Evolutionary conservation across 1,140 invertebrate genomes (phyloP), one percentile per base, ranked within the genome.

Genomic region (Fopius arisanus): DNA sequence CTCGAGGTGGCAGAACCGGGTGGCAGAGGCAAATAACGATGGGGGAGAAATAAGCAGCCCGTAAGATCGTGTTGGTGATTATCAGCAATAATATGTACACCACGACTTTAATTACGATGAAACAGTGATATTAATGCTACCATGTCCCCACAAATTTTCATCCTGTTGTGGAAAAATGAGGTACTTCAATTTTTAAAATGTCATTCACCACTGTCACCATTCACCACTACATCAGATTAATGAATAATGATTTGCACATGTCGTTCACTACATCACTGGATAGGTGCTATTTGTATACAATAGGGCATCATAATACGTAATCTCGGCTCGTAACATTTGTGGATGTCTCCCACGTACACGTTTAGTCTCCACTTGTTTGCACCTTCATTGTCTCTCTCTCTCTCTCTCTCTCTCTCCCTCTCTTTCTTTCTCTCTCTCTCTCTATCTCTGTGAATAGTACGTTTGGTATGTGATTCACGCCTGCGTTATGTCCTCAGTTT

Each of bases 221-320:
- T n/a, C n/a, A n/a, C n/a, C n/a, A n/a, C n/a, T 48, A 10, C 16
- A 48, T 48, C n/a, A n/a, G n/a, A 48, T 48, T 48, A 48, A 48
- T 73, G 51, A 59, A 67, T 21, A 48, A 41, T 37, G 43, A 33
- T 71, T 75, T 43, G 67, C 40, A 51, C 66, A 14, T 65, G 69
- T 70, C 65, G 41, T 33, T 48, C 43, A 48, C 16, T 48, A 48
- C 43, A 77, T 67, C n/a, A n/a, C n/a, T n/a, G n/a, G n/a, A n/a
- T n/a, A n/a, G n/a, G n/a, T 79, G 77, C 79, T 82, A 84, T 85
- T 85, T 85, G 84, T 85, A 86, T 86, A 86, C 84, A 86, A 86
- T 85, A 84, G 84, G 78, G 80, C 41, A 85, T 84, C 83, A 83
- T 84, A 85, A 86, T n/a, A n/a, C n/a, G n/a, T 85, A 85, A 85